These are phyloP conservation scores for Luehdorfia chinensis DNA, from an alignment of 1,140 invertebrate species.

Conservation along the genomic window DNA sequence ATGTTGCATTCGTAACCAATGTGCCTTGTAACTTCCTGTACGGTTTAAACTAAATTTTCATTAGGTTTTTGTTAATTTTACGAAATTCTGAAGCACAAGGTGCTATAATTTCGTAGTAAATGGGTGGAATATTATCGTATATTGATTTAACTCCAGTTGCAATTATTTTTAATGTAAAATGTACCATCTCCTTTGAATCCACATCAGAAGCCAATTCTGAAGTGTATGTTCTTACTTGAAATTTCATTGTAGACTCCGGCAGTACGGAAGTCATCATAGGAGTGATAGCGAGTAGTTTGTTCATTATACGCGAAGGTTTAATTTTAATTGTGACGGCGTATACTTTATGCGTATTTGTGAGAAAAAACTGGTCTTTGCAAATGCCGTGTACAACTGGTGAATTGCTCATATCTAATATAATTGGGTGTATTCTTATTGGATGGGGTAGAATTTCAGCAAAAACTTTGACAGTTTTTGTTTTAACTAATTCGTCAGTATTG, in stretches of 20 bases:
- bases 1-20: too few species aligned
- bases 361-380: constrained; percentile 40
- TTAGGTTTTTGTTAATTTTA: constrained; percentile 36
- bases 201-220: constrained; percentile 18
- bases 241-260: constrained; percentile 23
- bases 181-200: constrained; percentile 32
- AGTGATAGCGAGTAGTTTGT: constrained; percentile 43
- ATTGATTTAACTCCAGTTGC: constrained; percentile 35
- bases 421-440: constrained; percentile 46
- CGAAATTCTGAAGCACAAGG: constrained; percentile 47
- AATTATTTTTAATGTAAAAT: constrained; percentile 60
- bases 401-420: constrained; percentile 50
- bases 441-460: constrained; percentile 48
- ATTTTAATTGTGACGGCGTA: constrained; percentile 43
- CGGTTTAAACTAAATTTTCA: too few species aligned
- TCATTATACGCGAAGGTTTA: constrained; percentile 46
- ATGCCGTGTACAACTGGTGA: constrained; percentile 38
- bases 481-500: constrained; percentile 28
- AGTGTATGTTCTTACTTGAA: constrained; percentile 41
- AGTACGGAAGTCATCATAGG: constrained; percentile 39
- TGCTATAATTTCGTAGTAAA: constrained; percentile 61
- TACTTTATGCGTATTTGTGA: constrained; percentile 44
- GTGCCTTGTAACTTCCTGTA: too few species aligned
- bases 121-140: constrained; percentile 44
- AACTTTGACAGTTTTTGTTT: constrained; percentile 44